phyloP scores from a whole-genome alignment of 2,113 vertebrate genomes.

The Nerophis lumbriciformis region DNA sequence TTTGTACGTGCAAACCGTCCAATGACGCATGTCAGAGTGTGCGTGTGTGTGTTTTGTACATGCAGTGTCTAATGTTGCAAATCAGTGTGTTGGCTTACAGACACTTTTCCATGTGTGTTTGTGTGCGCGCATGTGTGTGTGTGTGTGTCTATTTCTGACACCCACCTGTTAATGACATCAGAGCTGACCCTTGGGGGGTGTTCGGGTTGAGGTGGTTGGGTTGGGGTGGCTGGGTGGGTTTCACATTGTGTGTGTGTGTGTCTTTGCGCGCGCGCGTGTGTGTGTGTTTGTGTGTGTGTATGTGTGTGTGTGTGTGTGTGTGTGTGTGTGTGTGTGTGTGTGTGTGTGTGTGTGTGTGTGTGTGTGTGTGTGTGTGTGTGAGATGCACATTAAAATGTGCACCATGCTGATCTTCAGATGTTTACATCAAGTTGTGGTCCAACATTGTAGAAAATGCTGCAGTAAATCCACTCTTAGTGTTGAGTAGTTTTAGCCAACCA shows the following conservation, averaged over 20 bases:
- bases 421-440: too few relatives aligned
- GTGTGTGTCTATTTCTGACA: constrained; percentile 65
- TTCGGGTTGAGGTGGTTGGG: constrained; percentile 10
- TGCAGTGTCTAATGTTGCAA: neutral
- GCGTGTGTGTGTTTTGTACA: neutral
- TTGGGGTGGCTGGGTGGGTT: constrained; percentile 10
- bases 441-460: too few relatives aligned
- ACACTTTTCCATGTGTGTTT: constrained; percentile 13
- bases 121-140: constrained; percentile 8
- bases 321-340: too few relatives aligned
- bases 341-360: too few relatives aligned
- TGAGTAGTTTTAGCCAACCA: too few relatives aligned
- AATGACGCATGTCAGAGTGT: constrained; percentile 12
- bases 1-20: constrained; percentile 5
- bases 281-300: neutral
- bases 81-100: constrained; percentile 12
- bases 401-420: too few relatives aligned
- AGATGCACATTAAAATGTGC: neutral
- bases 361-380: too few relatives aligned
- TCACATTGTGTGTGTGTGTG: neutral
- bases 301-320: too few relatives aligned
- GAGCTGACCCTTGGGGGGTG: constrained; percentile 34
- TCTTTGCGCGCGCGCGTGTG: neutral
- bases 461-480: too few relatives aligned
- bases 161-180: constrained; percentile 77